Base-by-base conservation (phyloP, 2,888 invertebrate genomes). In the Gryllus longicercus region DNA sequence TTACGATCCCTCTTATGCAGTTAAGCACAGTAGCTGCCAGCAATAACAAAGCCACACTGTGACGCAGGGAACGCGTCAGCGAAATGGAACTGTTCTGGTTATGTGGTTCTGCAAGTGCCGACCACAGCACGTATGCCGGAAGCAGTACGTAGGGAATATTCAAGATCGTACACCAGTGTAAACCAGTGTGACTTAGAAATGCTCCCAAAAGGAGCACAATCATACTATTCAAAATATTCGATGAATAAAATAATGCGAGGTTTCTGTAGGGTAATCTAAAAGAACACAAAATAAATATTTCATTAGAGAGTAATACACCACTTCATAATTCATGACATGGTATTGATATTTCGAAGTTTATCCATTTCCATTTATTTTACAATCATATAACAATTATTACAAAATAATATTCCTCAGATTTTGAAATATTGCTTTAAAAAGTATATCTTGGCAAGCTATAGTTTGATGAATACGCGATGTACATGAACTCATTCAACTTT, bases 221-320 rank as follows among this genome's bases (percentile, higher is more conserved):
- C 80, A 80, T 80, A 18, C 77, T 78, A 23, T 80, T 80, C 23
- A 80, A 77, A 23, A 80, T 80, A 63, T 25, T 49, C 23, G 80
- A 77, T 12, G 80, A 77, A 63, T 63, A 63, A 63, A 63, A 63
- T 18, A 63, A 18, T 14, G 63, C 63, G 5, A n/a, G 14, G 16
- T 63, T n/a, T 63, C 63, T 63, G n/a, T 63, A 63, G 63, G 63
- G 63, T 18, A 63, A 18, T 63, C 63, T 63, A n/a, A 5, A 63
- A 63, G 51, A 63, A 63, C 14, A 38, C 21, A 38, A 38, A 38
- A 38, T 25, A 38, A 38, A 38, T 38, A 38, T 38, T 38, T 38
- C 38, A 38, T 38, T 38, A 38, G 38, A 38, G 38, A 5, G 5
- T 38, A 38, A 38, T 5, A 38, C 3, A 38, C 38, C 38, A 38